A percentile compares a stretch with the other conserved stretches of the same genome.
Evolutionary conservation across 2,113 vertebrate species (phyloP).

Genomic region (Nestor notabilis): DNA sequence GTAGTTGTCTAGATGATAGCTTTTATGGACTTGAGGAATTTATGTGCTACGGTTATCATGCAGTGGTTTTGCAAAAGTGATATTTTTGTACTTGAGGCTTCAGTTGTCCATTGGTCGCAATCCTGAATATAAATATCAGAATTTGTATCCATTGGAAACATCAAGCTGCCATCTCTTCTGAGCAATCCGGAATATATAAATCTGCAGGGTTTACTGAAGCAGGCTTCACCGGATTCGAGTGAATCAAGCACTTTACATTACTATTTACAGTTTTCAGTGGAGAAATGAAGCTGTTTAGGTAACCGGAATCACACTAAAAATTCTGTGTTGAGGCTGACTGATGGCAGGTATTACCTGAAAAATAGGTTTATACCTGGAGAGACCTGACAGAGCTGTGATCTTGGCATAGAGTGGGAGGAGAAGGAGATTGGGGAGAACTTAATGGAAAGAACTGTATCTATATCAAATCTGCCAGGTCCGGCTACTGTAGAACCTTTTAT

Average conservation of each 20-base stretch:
- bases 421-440: background rate
- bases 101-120: background rate
- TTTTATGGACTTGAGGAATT: background rate
- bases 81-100: background rate
- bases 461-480: background rate
- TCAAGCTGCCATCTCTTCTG: background rate
- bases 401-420: background rate
- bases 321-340: background rate
- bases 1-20: background rate
- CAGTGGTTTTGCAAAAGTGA: background rate
- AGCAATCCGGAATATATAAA: background rate
- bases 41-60: background rate
- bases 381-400: background rate
- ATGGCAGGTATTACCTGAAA: background rate
- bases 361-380: background rate
- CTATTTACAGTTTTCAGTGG: background rate
- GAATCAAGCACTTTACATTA: background rate
- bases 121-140: background rate
- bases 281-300: background rate
- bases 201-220: background rate
- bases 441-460: background rate
- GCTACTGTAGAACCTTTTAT: background rate
- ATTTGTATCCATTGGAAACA: conserved; percentile 2
- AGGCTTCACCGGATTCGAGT: background rate
- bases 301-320: background rate